A percentile compares a stretch with the other conserved stretches of the same genome.
Evolutionary conservation across 2,888 invertebrate species (phyloP).

Genomic region (Oeneis ivallda): DNA sequence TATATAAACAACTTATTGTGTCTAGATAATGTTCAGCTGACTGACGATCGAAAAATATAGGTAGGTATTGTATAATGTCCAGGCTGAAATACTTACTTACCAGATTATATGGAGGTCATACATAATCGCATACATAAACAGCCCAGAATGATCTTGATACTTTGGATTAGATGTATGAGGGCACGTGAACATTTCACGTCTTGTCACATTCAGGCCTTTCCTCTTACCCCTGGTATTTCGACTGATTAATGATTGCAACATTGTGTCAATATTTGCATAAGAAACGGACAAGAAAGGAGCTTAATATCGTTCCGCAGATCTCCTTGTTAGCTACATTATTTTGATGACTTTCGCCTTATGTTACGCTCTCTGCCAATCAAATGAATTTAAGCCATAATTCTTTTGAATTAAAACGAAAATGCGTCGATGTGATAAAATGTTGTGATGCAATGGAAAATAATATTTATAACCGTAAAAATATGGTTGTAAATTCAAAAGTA

Average conservation of each 20-base stretch:
- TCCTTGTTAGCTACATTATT: conserved; percentile 59
- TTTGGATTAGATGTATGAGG: conserved; percentile 18
- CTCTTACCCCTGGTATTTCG: conserved; percentile 55
- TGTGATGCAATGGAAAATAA: conserved; percentile 35
- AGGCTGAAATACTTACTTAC: not conserved
- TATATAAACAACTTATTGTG: no score
- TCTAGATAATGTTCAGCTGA: no score
- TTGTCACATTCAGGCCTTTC: conserved; percentile 39
- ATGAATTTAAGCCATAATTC: conserved; percentile 37
- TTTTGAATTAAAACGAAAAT: conserved; percentile 37
- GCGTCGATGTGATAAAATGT: not conserved
- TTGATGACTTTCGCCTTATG: conserved; percentile 65
- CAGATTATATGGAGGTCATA: not conserved
- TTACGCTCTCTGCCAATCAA: conserved; percentile 42
- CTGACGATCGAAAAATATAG: no score
- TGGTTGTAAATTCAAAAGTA: conserved; percentile 45
- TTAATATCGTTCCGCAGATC: conserved; percentile 68
- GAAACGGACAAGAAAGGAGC: conserved; percentile 74
- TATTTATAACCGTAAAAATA: conserved; percentile 44
- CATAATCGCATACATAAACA: not conserved
- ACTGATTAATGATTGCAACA: conserved; percentile 77
- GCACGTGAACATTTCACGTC: conserved; percentile 45
- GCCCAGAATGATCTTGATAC: not conserved
- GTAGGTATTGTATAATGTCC: no score
- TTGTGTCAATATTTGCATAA: conserved; percentile 81